These are phyloP conservation scores for Vanessa tameamea DNA, from an alignment of 1,140 invertebrate species.

Conservation along the genomic window DNA sequence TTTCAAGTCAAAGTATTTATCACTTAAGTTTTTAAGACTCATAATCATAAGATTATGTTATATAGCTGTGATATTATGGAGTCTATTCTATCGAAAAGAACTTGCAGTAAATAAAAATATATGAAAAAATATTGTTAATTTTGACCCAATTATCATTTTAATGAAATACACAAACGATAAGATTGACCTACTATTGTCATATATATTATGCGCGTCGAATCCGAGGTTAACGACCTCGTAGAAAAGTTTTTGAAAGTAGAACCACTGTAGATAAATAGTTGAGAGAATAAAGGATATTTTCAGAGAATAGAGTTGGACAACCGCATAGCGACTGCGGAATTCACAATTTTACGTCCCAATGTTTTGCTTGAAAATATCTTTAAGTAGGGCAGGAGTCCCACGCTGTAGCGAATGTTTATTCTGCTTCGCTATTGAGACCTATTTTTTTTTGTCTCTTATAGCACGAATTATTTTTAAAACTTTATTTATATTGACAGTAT, in stretches of 20 bases:
- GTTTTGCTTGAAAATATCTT: conserved; percentile 38
- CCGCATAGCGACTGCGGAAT: conserved; percentile 21
- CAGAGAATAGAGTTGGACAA: conserved; percentile 18
- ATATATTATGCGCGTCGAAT: not conserved
- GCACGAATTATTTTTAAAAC: not conserved
- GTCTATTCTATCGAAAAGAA: too few species aligned
- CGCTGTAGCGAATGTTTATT: conserved; percentile 36
- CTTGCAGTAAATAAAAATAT: too few species aligned
- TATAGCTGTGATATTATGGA: too few species aligned
- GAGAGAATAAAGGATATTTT: conserved; percentile 25
- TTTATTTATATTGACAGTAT: not conserved
- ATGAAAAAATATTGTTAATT: not conserved
- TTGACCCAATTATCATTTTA: not conserved
- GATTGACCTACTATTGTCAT: not conserved
- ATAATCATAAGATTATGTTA: too few species aligned
- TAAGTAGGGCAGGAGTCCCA: conserved; percentile 35
- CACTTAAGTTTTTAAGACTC: too few species aligned
- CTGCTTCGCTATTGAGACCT: conserved; percentile 19
- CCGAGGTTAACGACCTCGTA: conserved; percentile 9
- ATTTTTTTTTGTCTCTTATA: not conserved
- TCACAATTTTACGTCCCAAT: conserved; percentile 26
- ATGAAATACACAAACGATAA: not conserved
- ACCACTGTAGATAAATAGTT: conserved; percentile 9
- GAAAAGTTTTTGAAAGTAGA: conserved; percentile 6
- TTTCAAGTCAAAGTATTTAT: too few species aligned